Percentiles rank a stretch among this genome's conserved stretches.
Evolutionary conservation across 1,140 invertebrate species (phyloP).

Genomic region (Drosophila quadrilineata): DNA sequence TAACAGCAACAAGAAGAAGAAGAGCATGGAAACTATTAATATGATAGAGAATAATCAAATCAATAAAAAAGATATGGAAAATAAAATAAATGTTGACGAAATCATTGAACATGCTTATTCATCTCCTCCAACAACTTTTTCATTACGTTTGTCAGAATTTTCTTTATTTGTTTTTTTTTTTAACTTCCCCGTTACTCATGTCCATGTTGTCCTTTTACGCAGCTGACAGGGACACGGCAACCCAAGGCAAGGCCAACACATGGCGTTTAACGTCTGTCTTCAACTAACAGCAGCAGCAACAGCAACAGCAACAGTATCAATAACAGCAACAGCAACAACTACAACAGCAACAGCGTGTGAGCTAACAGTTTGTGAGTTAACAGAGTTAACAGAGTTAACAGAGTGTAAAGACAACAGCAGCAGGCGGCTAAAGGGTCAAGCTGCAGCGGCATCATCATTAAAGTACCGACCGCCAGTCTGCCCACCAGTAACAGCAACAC

Average conservation of each 20-base stretch:
- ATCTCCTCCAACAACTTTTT: too few species aligned
- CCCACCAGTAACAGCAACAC: conserved; percentile 29
- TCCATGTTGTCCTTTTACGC: conserved; percentile 3
- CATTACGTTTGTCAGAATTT: too few species aligned
- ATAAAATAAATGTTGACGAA: too few species aligned
- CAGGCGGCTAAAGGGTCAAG: conserved; percentile 14
- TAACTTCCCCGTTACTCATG: too few species aligned
- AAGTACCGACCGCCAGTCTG: conserved; percentile 28
- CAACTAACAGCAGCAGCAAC: conserved; percentile 37
- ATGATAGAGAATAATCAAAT: too few species aligned
- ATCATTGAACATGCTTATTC: conserved; percentile 40
- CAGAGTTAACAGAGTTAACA: conserved; percentile 16
- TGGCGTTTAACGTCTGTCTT: conserved; percentile 50
- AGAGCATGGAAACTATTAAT: too few species aligned
- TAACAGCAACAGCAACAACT: conserved; percentile 5
- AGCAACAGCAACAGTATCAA: not conserved
- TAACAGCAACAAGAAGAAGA: too few species aligned
- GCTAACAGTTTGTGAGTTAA: not conserved
- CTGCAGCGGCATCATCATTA: conserved; percentile 24
- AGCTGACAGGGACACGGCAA: conserved; percentile 57
- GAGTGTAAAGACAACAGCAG: conserved; percentile 4
- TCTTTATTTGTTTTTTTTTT: too few species aligned
- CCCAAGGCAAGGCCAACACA: conserved; percentile 67
- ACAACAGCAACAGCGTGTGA: conserved; percentile 9
- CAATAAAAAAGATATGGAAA: too few species aligned